Evolutionary conservation across 2,113 vertebrate genomes (phyloP).

Genomic region (Tyrannus savana): DNA sequence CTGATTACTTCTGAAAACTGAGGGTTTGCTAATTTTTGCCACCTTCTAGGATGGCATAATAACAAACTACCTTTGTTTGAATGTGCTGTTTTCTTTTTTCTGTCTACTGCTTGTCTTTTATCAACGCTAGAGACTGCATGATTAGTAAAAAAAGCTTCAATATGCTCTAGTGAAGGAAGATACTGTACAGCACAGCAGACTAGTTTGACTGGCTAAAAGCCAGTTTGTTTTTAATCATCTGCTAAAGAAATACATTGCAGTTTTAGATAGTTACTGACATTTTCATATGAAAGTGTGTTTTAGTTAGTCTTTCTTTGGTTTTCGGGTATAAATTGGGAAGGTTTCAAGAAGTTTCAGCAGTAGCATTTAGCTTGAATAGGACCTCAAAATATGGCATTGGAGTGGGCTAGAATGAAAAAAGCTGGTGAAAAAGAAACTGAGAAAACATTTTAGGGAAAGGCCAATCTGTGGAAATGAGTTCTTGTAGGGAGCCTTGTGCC

Average conservation of each 20-base stretch:
- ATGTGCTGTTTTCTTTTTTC: background rate
- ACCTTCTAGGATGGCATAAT: background rate
- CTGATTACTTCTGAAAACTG: background rate
- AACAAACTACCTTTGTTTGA: background rate
- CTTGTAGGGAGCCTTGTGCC: background rate
- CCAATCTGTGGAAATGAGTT: background rate
- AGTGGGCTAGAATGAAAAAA: background rate
- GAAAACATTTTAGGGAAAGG: background rate
- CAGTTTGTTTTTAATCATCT: background rate
- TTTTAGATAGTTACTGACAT: background rate
- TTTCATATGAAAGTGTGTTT: background rate
- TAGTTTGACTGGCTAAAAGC: background rate
- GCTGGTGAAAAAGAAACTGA: background rate
- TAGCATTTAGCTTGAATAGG: background rate
- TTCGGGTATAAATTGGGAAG: background rate
- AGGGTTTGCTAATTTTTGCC: background rate
- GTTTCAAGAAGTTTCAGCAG: background rate
- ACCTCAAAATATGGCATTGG: background rate
- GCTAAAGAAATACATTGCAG: background rate
- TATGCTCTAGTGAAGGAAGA: background rate
- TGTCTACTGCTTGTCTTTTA: background rate
- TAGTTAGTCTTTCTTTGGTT: background rate
- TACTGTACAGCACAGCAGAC: fast-evolving
- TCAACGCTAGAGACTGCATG: background rate
- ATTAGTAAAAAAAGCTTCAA: background rate